Evolutionary conservation across 1,140 invertebrate species (phyloP).

Genomic region (Listronotus bonariensis): DNA sequence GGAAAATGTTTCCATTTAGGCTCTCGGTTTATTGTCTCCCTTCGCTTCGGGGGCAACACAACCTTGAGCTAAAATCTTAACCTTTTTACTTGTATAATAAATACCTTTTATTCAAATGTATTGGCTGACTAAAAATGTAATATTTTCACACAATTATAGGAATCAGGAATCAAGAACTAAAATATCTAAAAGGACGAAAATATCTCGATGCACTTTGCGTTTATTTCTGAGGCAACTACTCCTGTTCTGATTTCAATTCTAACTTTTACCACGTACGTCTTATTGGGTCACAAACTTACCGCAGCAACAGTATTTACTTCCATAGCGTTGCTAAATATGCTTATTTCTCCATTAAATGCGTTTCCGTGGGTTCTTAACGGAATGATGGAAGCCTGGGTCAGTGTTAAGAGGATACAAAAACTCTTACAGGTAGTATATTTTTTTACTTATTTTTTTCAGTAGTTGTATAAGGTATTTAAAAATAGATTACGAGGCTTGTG

Average conservation of each 20-base stretch:
- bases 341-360: slow-evolving; percentile 94
- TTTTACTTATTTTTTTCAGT: too few relatives aligned
- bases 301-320: slow-evolving; percentile 93
- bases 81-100: too few relatives aligned
- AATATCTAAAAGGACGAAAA: slow-evolving; percentile 82
- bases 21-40: too few relatives aligned
- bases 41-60: too few relatives aligned
- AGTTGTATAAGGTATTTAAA: too few relatives aligned
- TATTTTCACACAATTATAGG: slow-evolving; percentile 55
- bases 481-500: too few relatives aligned
- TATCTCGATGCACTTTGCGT: slow-evolving; percentile 99
- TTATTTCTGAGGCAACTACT: slow-evolving; percentile 99
- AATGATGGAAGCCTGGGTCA: slow-evolving; percentile 91
- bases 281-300: slow-evolving; percentile 79
- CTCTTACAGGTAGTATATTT: slow-evolving; percentile 66
- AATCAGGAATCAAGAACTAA: slow-evolving; percentile 72
- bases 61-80: too few relatives aligned
- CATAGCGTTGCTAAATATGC: slow-evolving; percentile 93
- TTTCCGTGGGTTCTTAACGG: slow-evolving; percentile 99
- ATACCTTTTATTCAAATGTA: too few relatives aligned
- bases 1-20: too few relatives aligned
- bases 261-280: slow-evolving; percentile 88
- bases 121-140: background rate
- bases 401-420: slow-evolving; percentile 79
- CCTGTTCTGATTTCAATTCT: slow-evolving; percentile 92